Conservation (phyloP, 2,113 vertebrate species). For the Dicrurus megarhynchus region DNA sequence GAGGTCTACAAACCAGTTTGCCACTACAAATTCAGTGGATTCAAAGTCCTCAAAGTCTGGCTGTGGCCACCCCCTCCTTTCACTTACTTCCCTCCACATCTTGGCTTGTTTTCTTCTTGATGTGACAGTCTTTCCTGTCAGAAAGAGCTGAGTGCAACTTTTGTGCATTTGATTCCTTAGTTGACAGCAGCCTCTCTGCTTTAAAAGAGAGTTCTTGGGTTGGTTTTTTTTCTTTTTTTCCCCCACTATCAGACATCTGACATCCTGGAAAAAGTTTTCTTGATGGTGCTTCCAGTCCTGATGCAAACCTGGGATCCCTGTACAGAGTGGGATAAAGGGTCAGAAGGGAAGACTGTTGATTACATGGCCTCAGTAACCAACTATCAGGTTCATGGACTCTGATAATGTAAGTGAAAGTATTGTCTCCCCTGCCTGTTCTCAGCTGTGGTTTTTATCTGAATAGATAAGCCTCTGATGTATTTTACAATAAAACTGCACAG, state of each 20-base stretch:
- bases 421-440: neutral
- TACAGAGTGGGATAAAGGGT: neutral
- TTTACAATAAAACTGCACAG: neutral
- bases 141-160: neutral
- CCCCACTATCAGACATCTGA: neutral
- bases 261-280: neutral
- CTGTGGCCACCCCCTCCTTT: neutral
- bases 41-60: neutral
- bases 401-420: neutral
- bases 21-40: neutral
- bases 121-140: neutral
- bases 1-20: neutral
- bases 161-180: neutral
- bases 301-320: neutral
- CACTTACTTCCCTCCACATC: neutral
- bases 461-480: neutral
- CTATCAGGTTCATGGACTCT: neutral
- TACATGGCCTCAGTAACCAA: neutral
- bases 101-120: neutral
- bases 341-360: neutral
- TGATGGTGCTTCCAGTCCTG: neutral
- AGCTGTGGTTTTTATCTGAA: neutral
- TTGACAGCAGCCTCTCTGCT: neutral
- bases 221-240: fast-evolving
- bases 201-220: neutral